Evolutionary conservation across 1,140 invertebrate species (phyloP), one percentile per base, ranked within the genome.

Genomic region (Agrypnia vestita): DNA sequence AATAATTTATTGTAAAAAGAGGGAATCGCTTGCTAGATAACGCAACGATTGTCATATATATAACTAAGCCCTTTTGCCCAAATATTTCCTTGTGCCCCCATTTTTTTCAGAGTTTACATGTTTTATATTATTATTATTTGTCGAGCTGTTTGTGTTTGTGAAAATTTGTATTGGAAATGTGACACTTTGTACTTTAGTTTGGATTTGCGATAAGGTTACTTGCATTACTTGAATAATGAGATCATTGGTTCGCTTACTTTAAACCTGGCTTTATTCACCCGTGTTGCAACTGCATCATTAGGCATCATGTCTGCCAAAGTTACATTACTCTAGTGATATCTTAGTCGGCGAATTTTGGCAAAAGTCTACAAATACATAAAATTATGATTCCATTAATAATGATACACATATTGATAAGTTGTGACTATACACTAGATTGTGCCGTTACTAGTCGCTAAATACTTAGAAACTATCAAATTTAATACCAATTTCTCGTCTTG

Each of bases 271-370:
- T 67, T 35, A 9, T 67, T 72, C 56, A 51, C 59, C 78, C 81
- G 47, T 69, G 67, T 78, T 61, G 49, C 76, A 53, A 55, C 64
- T 75, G 25, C 25, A 53, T 67, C 62, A 43, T 67, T 43, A 44
- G 62, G 62, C 62, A 47, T 67, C 62, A 78, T 10, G 6, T 75
- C 56, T 73, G 53, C 69, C 79, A 64, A 67, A 51, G 49, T 76
- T 77, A 43, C 59, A 69, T 74, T 43, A 83, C 62, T 76, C 78
- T 80, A 80, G 21, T 78, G 73, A 80, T 75, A 83, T 61, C 81
- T 83, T 80, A 83, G 82, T 83, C 82, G 80, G 78, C 75, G 76
- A 79, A 75, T 81, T 83, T 83, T 83, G 82, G 82, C 82, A 80
- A 81, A 79, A 67, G 61, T 83, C 76, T 83, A 83, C 79, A 76